phyloP scores from a whole-genome alignment of 2,888 invertebrate genomes.

The Acanthacorydalis orientalis region DNA sequence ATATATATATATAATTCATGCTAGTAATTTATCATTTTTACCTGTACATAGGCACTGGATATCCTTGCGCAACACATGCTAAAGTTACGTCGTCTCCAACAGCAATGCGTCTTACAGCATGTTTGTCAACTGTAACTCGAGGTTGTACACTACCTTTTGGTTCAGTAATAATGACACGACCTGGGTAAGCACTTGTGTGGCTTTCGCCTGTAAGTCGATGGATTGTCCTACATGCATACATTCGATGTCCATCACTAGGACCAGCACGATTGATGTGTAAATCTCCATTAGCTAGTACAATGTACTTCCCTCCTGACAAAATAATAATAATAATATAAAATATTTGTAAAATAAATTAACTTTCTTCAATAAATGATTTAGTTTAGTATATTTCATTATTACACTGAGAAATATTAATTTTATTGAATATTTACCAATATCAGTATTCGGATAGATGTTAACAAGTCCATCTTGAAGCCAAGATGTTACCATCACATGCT shows the following conservation, averaged over 20 bases:
- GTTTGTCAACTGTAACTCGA: slow-evolving; percentile 53
- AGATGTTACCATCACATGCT: slow-evolving; percentile 73
- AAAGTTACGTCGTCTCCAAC: slow-evolving; percentile 57
- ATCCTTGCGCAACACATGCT: slow-evolving; percentile 66
- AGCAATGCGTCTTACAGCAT: slow-evolving; percentile 45
- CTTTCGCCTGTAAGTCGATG: slow-evolving; percentile 58
- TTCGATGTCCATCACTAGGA: slow-evolving; percentile 58
- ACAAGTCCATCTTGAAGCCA: slow-evolving; percentile 75
- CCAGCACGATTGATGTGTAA: slow-evolving; percentile 68
- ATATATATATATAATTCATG: not conserved
- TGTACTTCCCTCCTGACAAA: slow-evolving; percentile 43
- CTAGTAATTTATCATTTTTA: slow-evolving; percentile 17
- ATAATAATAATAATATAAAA: no score
- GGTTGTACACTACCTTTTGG: slow-evolving; percentile 63
- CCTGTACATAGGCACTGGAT: slow-evolving; percentile 66
- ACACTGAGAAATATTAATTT: no score
- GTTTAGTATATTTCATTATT: no score
- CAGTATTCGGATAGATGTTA: slow-evolving; percentile 61
- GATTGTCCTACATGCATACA: slow-evolving; percentile 66
- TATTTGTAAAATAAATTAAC: no score
- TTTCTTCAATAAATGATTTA: no score
- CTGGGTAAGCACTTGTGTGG: slow-evolving; percentile 38
- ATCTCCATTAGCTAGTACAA: slow-evolving; percentile 64
- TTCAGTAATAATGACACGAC: slow-evolving; percentile 53
- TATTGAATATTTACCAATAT: slow-evolving; percentile 33